A percentile compares a stretch with the other conserved stretches of the same genome.
Evolutionary conservation across 2,888 invertebrate genomes (phyloP).

Genomic region (Cosmorhoe ocellata): DNA sequence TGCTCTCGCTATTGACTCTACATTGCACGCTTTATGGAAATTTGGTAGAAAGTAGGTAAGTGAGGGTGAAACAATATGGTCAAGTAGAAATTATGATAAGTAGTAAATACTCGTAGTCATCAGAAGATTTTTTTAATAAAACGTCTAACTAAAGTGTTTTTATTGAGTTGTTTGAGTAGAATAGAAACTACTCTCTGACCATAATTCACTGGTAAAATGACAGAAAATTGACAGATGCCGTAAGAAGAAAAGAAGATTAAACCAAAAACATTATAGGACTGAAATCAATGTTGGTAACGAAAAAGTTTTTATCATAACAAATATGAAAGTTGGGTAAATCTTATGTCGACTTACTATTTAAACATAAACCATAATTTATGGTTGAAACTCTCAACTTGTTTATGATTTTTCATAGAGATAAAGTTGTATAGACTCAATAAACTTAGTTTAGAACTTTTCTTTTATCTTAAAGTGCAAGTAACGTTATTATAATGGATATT

Average conservation of each 20-base stretch:
- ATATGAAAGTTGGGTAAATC: slow-evolving; percentile 52
- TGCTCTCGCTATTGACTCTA: slow-evolving; percentile 44
- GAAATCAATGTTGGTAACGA: slow-evolving; percentile 7
- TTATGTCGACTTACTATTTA: slow-evolving; percentile 50
- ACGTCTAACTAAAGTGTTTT: too few relatives aligned
- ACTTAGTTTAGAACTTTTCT: slow-evolving; percentile 31
- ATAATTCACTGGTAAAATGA: too few relatives aligned
- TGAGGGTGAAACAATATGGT: too few relatives aligned
- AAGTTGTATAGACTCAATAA: slow-evolving; percentile 43
- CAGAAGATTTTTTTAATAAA: too few relatives aligned
- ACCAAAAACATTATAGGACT: too few relatives aligned
- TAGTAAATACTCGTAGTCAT: too few relatives aligned
- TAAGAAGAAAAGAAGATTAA: too few relatives aligned
- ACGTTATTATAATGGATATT: slow-evolving; percentile 26
- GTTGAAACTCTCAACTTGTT: slow-evolving; percentile 47
- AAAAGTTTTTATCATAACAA: background rate
- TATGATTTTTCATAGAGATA: slow-evolving; percentile 49
- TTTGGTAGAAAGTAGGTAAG: too few relatives aligned
- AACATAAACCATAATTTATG: slow-evolving; percentile 56
- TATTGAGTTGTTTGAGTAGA: too few relatives aligned
- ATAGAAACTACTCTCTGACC: too few relatives aligned
- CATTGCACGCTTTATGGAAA: slow-evolving; percentile 28
- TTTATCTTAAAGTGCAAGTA: slow-evolving; percentile 24
- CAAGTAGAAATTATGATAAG: too few relatives aligned
- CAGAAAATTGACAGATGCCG: too few relatives aligned